Conservation (phyloP, 2,113 vertebrate genomes). For the Dicrurus megarhynchus region DNA sequence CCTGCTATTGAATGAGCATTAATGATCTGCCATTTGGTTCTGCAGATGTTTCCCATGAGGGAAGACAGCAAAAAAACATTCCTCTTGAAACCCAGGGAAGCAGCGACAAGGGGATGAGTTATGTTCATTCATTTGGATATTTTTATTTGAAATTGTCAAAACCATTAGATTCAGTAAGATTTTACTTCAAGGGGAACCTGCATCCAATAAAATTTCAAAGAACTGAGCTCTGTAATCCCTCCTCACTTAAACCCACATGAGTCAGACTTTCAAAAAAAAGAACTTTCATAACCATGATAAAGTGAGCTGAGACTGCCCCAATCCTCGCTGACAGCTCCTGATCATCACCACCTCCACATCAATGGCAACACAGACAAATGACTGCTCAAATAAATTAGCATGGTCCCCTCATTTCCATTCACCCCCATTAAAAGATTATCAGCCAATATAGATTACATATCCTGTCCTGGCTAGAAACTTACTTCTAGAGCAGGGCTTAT, state of each 20-base stretch:
- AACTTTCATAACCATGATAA: not conserved
- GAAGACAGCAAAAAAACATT: not conserved
- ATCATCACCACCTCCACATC: not conserved
- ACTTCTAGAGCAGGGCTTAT: not conserved
- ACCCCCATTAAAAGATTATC: not conserved
- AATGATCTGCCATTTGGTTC: slow-evolving; percentile 23
- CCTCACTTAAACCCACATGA: not conserved
- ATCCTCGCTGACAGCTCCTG: not conserved
- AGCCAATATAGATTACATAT: not conserved
- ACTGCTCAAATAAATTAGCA: not conserved
- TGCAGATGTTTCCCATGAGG: slow-evolving; percentile 56
- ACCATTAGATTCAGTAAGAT: not conserved
- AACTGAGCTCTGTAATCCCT: not conserved
- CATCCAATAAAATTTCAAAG: not conserved
- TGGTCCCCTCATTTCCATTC: not conserved
- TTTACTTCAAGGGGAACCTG: not conserved
- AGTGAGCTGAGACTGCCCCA: not conserved
- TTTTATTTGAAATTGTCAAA: slow-evolving; percentile 4
- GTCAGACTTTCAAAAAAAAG: not conserved
- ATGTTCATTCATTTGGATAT: not conserved
- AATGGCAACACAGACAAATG: not conserved
- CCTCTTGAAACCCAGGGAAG: slow-evolving; percentile 15
- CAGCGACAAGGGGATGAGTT: not conserved
- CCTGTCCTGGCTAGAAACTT: not conserved
- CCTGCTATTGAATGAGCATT: slow-evolving; percentile 24